These are phyloP conservation scores for Melanotaenia pygmaea DNA, from an alignment of 2,797 vertebrate genomes.

Conservation along the genomic window DNA sequence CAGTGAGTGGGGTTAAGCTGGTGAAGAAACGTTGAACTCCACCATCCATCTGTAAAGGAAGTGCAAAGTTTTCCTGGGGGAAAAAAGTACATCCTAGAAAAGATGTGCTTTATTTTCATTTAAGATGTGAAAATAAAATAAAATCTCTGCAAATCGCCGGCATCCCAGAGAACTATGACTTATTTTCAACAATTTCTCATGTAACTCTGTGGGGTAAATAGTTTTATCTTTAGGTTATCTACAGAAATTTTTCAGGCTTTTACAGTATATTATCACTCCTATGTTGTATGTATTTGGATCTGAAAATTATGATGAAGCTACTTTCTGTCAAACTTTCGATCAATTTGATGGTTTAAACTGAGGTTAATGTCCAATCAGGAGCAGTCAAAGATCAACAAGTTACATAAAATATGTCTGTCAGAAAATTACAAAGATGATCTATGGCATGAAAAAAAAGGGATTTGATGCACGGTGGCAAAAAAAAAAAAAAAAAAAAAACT, in stretches of 20 bases:
- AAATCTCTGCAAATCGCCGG: neutral
- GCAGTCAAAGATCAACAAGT: neutral
- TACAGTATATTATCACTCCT: too few relatives aligned
- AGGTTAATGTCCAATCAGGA: neutral
- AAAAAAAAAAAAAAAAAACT: too few relatives aligned
- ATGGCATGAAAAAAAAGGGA: too few relatives aligned
- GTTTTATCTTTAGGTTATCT: neutral
- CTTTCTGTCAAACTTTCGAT: neutral
- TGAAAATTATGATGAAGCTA: too few relatives aligned
- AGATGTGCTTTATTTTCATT: neutral
- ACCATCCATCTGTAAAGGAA: too few relatives aligned
- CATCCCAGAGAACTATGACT: neutral
- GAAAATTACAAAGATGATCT: too few relatives aligned
- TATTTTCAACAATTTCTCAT: neutral
- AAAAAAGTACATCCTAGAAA: neutral
- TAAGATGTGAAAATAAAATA: too few relatives aligned
- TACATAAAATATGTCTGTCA: neutral
- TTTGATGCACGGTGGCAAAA: too few relatives aligned
- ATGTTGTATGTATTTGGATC: too few relatives aligned
- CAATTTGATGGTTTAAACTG: neutral
- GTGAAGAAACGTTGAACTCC: neutral
- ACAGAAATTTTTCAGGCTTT: neutral
- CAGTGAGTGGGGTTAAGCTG: constrained; percentile 1
- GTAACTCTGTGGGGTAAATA: neutral
- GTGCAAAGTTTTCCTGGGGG: neutral